A percentile compares a stretch with the other conserved stretches of the same genome.
Conservation (phyloP, 2,113 vertebrate genomes). For the Cygnus buccinator region DNA sequence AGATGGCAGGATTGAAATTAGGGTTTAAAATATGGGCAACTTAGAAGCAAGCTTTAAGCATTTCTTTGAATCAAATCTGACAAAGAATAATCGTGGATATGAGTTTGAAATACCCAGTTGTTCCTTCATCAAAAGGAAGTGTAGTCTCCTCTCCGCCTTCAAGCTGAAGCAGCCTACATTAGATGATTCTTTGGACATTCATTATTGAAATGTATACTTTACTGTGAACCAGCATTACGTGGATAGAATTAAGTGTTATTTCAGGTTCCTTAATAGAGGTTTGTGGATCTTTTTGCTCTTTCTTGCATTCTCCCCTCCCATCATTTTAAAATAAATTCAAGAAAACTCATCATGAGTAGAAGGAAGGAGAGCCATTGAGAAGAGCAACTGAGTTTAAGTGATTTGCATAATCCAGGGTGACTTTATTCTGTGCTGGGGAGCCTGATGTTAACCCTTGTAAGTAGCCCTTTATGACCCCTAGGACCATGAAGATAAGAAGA, state of each 20-base stretch:
- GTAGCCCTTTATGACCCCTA: constrained; percentile 50
- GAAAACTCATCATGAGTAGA: constrained; percentile 21
- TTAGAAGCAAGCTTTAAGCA: neutral
- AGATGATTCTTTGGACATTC: neutral
- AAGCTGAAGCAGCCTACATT: neutral
- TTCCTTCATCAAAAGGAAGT: neutral
- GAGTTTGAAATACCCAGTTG: neutral
- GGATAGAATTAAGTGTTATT: neutral
- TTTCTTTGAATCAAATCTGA: neutral
- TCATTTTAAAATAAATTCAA: constrained; percentile 34
- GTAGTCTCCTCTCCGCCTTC: neutral
- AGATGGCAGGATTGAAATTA: neutral
- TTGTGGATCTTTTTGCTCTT: neutral
- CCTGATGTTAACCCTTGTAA: constrained; percentile 60
- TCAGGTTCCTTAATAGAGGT: neutral
- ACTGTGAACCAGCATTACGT: neutral
- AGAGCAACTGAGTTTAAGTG: constrained; percentile 27
- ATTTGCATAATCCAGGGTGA: constrained; percentile 51
- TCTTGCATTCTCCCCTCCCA: neutral
- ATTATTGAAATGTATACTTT: neutral
- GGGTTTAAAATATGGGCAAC: rapidly evolving
- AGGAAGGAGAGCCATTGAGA: neutral
- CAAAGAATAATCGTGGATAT: neutral
- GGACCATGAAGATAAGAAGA: constrained; percentile 62
- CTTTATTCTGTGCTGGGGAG: constrained; percentile 41